Base-by-base conservation (phyloP, 1,140 invertebrate species). In the Oryctes rhinoceros region DNA sequence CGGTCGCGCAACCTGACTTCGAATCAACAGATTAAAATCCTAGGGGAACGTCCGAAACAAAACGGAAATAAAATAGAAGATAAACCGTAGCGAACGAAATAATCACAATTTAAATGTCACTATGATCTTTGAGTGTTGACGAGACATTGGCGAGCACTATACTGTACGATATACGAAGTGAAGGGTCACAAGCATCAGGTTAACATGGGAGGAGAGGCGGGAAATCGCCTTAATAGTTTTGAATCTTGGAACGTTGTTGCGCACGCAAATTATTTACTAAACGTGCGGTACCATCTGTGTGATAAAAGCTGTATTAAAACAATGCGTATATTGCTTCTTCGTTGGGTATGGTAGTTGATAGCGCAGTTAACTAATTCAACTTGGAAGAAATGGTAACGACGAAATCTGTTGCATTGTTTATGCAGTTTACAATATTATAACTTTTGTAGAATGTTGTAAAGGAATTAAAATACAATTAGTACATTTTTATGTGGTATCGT, bases 101-200 rank as follows among this genome's bases (percentile, higher is more conserved):
- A 47, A 6, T 44, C 75, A 76, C 35, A 76, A 76, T 76, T 76
- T 76, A 76, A 76, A 76, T 76, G 75, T 76, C 75, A 76, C 75
- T 76, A 76, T 30, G 37, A 35, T 35, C n/a, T 35, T 39, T 76
- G 11, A 71, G 24, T 71, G 65, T 71, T 49, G 75, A 76, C 75
- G 75, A 48, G 37, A 76, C 75, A 76, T 76, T 76, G 20, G 75
- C 75, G 37, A 37, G 20, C 75, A 76, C 75, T 76, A 76, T 37
- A 76, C 75, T 76, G 48, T 76, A 76, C n/a, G n/a, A 30, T 76
- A 76, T 76, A n/a, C 53, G 13, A 76, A 76, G 75, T 76, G 75
- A 76, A 76, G 75, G 75, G 75, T 76, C 75, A 76, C 75, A 48
- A 76, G 11, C 75, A 24, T 44, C 71, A 15, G 30, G 75, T 76